phyloP scores from a whole-genome alignment of 1,140 invertebrate species.

The Brachionus rotundiformis region DNA sequence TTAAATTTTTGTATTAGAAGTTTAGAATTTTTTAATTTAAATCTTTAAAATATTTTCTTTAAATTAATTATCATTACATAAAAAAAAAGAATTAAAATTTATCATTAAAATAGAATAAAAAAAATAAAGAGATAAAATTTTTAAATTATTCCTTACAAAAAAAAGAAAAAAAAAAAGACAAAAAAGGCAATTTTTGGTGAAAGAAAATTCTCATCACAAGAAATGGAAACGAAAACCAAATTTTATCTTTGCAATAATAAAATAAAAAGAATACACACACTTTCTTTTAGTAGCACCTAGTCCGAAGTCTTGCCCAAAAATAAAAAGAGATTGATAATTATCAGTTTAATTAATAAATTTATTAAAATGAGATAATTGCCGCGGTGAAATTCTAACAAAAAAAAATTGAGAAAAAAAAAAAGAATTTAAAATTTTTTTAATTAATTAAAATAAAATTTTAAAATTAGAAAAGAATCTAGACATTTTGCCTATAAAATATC shows the following conservation, averaged over 20 bases:
- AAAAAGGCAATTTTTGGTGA: no score
- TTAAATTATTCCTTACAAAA: neutral
- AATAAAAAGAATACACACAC: neutral
- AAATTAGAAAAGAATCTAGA: neutral
- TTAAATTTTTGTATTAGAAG: neutral
- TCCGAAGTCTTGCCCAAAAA: neutral
- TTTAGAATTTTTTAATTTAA: neutral
- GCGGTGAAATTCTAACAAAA: conserved; percentile 6
- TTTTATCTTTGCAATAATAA: neutral
- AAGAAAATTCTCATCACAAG: conserved; percentile 43
- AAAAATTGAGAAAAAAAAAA: conserved; percentile 17
- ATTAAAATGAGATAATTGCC: conserved; percentile 27
- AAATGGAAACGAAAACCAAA: conserved; percentile 36
- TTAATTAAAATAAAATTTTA: neutral
- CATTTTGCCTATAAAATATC: conserved; percentile 5
- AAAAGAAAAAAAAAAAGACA: no score
- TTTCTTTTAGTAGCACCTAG: conserved; percentile 18
- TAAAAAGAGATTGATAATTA: neutral
- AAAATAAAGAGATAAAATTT: conserved; percentile 25
- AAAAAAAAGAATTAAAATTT: conserved; percentile 4
- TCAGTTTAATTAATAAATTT: neutral
- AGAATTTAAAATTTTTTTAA: neutral
- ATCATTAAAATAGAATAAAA: neutral
- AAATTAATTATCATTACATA: neutral
- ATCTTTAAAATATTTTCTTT: no score